phyloP scores from a whole-genome alignment of 2,797 vertebrate genomes.

The Enteromius trimaculatus region DNA sequence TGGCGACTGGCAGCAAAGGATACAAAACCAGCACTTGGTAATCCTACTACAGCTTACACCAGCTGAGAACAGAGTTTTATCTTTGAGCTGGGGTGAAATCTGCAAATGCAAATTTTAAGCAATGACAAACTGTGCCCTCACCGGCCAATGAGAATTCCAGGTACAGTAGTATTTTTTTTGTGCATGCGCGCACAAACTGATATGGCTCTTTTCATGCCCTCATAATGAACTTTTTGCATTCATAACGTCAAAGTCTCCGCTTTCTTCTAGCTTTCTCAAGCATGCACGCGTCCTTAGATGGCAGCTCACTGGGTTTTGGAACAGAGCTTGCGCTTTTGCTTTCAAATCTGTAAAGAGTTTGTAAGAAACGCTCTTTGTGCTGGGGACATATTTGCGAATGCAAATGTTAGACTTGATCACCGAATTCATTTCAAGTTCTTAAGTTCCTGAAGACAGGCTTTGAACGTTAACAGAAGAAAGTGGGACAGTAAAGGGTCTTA shows the following conservation, averaged over 20 bases:
- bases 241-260: not conserved
- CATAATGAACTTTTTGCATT: not conserved
- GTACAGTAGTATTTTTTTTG: not conserved
- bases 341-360: slow-evolving; percentile 26
- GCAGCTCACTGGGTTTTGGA: slow-evolving; percentile 16
- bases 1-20: not conserved
- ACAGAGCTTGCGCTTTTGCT: slow-evolving; percentile 19
- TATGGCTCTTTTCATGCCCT: not conserved
- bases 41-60: not conserved
- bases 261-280: not conserved
- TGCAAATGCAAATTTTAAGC: not conserved
- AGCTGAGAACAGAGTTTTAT: not conserved
- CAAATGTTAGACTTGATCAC: slow-evolving; percentile 1
- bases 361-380: slow-evolving; percentile 10
- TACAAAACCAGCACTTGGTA: not conserved
- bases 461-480: slow-evolving; percentile 10
- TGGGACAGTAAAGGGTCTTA: slow-evolving; percentile 85
- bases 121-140: not conserved
- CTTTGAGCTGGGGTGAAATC: not conserved
- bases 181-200: not conserved
- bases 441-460: slow-evolving; percentile 21
- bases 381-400: not conserved
- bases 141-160: too few species aligned
- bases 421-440: not conserved
- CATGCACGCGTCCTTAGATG: not conserved